These are phyloP conservation scores for Diplodus puntazzo DNA, from an alignment of 2,797 vertebrate species.

Conservation along the genomic window DNA sequence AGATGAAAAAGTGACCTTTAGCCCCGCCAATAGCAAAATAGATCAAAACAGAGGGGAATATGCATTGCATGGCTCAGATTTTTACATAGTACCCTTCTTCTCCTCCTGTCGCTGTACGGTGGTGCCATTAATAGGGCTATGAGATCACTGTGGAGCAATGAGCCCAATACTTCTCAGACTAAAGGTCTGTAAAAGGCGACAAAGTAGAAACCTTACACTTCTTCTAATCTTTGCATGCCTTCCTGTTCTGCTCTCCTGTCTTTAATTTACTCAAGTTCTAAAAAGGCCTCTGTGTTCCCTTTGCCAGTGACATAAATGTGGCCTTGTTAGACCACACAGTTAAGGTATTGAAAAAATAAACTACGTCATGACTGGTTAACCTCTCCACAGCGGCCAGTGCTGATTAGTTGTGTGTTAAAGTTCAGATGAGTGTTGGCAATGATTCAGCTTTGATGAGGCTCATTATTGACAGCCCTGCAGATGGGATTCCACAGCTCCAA, in stretches of 20 bases:
- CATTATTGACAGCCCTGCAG: constrained; percentile 55
- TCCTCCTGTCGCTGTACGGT: constrained; percentile 28
- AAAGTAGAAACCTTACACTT: constrained; percentile 50
- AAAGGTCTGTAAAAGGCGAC: constrained; percentile 26
- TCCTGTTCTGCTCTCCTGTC: constrained; percentile 61
- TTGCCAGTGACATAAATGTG: constrained; percentile 59
- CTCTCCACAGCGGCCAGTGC: constrained; percentile 50
- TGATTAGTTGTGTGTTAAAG: constrained; percentile 64
- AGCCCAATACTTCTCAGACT: constrained; percentile 23
- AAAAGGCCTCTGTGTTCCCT: constrained; percentile 70
- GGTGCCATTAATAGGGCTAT: constrained; percentile 43
- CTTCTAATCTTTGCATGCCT: constrained; percentile 70
- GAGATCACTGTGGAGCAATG: constrained; percentile 44
- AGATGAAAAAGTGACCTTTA: constrained; percentile 46
- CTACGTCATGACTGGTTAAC: constrained; percentile 67
- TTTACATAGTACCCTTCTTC: constrained; percentile 11
- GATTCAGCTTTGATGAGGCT: constrained; percentile 57
- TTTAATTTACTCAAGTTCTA: constrained; percentile 61
- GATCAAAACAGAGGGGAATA: constrained; percentile 19
- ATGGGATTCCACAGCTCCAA: constrained; percentile 41
- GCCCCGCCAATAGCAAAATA: constrained; percentile 26
- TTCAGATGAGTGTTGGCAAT: constrained; percentile 34
- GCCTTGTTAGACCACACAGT: constrained; percentile 59
- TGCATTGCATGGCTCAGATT: constrained; percentile 19
- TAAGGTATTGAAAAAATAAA: constrained; percentile 72